phyloP scores from a whole-genome alignment of 2,888 invertebrate genomes.

The Zele albiditarsus region DNA sequence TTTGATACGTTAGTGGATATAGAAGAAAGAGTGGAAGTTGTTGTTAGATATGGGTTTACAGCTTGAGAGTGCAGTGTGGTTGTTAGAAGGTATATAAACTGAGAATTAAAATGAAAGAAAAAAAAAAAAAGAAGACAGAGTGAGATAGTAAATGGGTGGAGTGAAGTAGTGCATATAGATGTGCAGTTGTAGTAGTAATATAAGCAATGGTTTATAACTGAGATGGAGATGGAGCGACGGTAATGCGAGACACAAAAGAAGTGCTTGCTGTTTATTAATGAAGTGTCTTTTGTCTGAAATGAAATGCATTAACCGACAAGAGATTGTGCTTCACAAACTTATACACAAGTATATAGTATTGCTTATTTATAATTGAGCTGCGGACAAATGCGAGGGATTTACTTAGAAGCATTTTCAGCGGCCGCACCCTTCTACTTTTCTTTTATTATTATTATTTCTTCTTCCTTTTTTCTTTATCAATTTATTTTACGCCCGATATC shows the following conservation, averaged over 20 bases:
- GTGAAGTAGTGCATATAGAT: conserved; percentile 20
- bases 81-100: conserved; percentile 33
- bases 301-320: conserved; percentile 58
- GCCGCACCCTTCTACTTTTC: conserved; percentile 28
- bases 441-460: conserved; percentile 11
- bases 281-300: conserved; percentile 65
- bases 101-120: conserved; percentile 3
- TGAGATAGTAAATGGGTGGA: conserved; percentile 4
- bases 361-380: conserved; percentile 56
- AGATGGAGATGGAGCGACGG: conserved; percentile 36
- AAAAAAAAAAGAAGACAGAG: not conserved
- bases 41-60: conserved; percentile 19
- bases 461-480: not conserved
- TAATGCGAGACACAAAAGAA: conserved; percentile 57
- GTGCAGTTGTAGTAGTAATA: not conserved
- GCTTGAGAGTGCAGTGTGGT: conserved; percentile 8
- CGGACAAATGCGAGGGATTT: conserved; percentile 48
- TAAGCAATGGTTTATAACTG: conserved; percentile 14
- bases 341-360: conserved; percentile 23
- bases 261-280: conserved; percentile 67
- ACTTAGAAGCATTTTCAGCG: conserved; percentile 49
- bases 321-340: conserved; percentile 24
- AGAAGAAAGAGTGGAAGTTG: conserved; percentile 18
- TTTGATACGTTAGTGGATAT: conserved; percentile 12
- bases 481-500: not conserved